Evolutionary conservation across 92 coral and sea anemone genomes (phyloP).

Genomic region (Zoanthus solanderi): DNA sequence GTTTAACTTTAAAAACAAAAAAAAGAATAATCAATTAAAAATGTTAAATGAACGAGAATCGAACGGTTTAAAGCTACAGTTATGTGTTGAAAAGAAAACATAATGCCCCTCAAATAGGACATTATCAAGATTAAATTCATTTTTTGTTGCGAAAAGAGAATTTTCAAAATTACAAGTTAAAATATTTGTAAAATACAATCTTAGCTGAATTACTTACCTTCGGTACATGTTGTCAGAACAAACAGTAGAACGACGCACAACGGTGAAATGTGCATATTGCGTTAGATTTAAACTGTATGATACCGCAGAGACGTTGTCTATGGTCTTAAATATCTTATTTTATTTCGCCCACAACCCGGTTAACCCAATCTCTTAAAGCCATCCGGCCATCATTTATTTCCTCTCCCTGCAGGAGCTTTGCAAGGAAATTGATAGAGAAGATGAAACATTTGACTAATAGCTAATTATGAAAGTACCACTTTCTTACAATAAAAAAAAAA

Average conservation of each 20-base stretch:
- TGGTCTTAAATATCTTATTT: slow-evolving; percentile 15
- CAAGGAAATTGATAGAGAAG: no score
- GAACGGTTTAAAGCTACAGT: no score
- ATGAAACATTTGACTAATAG: no score
- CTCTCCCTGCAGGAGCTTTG: no score
- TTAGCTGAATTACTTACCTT: slow-evolving; percentile 5
- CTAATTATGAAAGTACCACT: no score
- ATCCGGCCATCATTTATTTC: no score
- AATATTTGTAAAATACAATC: not conserved
- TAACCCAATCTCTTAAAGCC: no score
- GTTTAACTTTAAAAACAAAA: no score
- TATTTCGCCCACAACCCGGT: slow-evolving; percentile 18
- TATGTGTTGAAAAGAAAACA: no score
- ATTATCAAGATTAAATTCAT: not conserved
- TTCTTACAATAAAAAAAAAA: no score
- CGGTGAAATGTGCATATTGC: not conserved
- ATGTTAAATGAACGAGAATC: no score
- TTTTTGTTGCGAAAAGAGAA: not conserved
- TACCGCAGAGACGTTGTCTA: not conserved
- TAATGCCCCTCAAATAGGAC: not conserved
- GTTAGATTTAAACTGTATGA: not conserved
- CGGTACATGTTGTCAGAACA: not conserved
- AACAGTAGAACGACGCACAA: not conserved
- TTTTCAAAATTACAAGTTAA: not conserved
- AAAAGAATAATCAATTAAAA: no score